phyloP scores from a whole-genome alignment of 2,888 invertebrate genomes.

The Disparrhopalites patrizii region DNA sequence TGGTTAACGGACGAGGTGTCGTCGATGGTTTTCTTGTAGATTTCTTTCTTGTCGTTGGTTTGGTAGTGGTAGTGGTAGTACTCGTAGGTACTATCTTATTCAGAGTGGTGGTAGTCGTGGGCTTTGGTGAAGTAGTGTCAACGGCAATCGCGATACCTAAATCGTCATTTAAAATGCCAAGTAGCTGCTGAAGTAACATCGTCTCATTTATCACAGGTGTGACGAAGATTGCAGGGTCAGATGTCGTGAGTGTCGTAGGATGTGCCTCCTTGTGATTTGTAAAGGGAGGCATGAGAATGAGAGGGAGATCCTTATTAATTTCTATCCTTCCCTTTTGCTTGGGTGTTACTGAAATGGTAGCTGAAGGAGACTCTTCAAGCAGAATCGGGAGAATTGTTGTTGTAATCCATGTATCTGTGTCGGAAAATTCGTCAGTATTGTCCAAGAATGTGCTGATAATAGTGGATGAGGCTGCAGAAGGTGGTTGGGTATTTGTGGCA shows the following conservation, averaged over 20 bases:
- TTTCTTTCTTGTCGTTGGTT: neutral
- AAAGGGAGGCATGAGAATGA: conserved; percentile 26
- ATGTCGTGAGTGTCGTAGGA: conserved; percentile 2
- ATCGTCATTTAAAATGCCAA: conserved; percentile 3
- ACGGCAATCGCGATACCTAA: neutral
- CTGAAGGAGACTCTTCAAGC: neutral
- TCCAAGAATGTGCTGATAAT: conserved; percentile 8
- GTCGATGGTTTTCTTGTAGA: neutral
- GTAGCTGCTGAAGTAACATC: conserved; percentile 19
- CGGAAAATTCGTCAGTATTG: conserved; percentile 15
- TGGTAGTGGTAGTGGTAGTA: conserved; percentile 9
- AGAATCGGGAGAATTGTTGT: neutral
- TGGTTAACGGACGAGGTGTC: neutral
- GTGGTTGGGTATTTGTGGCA: neutral
- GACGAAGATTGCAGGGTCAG: neutral
- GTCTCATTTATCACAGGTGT: conserved; percentile 5
- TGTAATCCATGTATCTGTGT: conserved; percentile 12
- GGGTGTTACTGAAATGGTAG: no score
- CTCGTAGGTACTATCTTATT: neutral
- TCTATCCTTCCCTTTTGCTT: neutral
- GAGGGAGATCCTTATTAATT: conserved; percentile 20
- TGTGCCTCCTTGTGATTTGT: conserved; percentile 7
- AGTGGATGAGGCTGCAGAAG: neutral
- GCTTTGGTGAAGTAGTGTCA: neutral
- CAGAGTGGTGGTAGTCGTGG: neutral